These are phyloP conservation scores for Podocnemis expansa DNA, from an alignment of 2,113 vertebrate species.

Conservation along the genomic window DNA sequence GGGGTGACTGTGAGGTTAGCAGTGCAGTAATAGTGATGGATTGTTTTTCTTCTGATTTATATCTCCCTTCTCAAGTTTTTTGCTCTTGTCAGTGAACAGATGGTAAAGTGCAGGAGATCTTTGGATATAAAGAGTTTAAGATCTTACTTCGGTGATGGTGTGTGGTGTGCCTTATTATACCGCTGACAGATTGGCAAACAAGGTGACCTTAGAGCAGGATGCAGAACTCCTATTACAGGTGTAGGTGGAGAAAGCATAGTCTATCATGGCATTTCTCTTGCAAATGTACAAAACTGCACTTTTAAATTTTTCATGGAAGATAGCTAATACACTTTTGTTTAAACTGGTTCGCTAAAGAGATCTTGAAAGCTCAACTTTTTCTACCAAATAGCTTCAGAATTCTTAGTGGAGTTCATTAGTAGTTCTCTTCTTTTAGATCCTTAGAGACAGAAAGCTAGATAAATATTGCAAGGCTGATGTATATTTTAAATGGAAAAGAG, in stretches of 20 bases:
- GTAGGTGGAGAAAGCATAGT: neutral
- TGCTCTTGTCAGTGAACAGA: conserved; percentile 51
- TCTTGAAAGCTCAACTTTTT: neutral
- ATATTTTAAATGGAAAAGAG: neutral
- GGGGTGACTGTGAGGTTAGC: neutral
- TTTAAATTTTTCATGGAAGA: neutral
- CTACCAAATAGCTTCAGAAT: neutral
- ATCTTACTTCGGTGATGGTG: conserved; percentile 49
- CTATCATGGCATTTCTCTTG: neutral
- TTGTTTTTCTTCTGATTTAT: conserved; percentile 22
- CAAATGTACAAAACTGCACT: neutral
- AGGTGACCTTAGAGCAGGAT: conserved; percentile 26
- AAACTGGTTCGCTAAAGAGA: neutral
- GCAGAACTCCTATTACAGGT: neutral
- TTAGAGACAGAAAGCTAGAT: neutral
- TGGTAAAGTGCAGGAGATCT: conserved; percentile 60
- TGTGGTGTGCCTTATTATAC: neutral
- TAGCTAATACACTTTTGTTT: neutral
- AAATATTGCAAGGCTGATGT: neutral
- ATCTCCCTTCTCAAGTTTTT: conserved; percentile 42
- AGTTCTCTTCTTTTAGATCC: neutral
- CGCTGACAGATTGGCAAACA: neutral
- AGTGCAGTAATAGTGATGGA: neutral
- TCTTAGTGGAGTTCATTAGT: neutral
- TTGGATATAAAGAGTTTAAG: conserved; percentile 68